Evolutionary conservation across 1,140 invertebrate genomes (phyloP).

Genomic region (Prorops nasuta): DNA sequence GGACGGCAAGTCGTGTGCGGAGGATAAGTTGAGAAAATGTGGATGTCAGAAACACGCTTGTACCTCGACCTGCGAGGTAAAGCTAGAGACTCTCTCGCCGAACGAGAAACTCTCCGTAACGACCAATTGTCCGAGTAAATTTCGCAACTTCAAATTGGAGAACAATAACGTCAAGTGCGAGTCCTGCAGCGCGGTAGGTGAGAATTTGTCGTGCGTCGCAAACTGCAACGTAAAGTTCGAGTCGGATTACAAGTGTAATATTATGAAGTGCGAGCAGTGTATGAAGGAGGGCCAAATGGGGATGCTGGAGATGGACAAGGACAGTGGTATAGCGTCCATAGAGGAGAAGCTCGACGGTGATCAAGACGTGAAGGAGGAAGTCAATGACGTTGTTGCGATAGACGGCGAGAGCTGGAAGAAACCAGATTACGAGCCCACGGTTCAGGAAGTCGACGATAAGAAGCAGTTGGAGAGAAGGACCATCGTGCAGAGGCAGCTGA

Average conservation of each 20-base stretch:
- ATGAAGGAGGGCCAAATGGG: constrained; percentile 47
- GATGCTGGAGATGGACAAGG: constrained; percentile 52
- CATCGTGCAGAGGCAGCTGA: constrained; percentile 4
- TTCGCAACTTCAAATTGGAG: constrained; percentile 45
- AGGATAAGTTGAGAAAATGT: constrained; percentile 41
- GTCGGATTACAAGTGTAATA: constrained; percentile 49
- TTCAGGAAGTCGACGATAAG: constrained; percentile 35
- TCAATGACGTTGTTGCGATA: constrained; percentile 40
- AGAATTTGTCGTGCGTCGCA: constrained; percentile 41
- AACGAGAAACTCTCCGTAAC: constrained; percentile 37
- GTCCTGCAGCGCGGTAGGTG: constrained; percentile 42
- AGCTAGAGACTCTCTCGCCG: constrained; percentile 48
- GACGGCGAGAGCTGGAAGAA: constrained; percentile 46
- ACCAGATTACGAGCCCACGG: constrained; percentile 49
- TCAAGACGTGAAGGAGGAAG: constrained; percentile 44
- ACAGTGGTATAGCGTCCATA: constrained; percentile 46
- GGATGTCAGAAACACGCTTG: constrained; percentile 45
- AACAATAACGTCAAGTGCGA: constrained; percentile 55
- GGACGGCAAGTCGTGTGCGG: constrained; percentile 41
- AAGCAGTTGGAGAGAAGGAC: constrained; percentile 28
- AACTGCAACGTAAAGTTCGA: constrained; percentile 53
- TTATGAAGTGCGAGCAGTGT: constrained; percentile 52
- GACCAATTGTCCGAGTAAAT: constrained; percentile 30
- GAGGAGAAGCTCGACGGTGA: constrained; percentile 52
- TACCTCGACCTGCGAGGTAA: constrained; percentile 50